Evolutionary conservation across 2,113 vertebrate genomes (phyloP).

Genomic region (Antennarius striatus): DNA sequence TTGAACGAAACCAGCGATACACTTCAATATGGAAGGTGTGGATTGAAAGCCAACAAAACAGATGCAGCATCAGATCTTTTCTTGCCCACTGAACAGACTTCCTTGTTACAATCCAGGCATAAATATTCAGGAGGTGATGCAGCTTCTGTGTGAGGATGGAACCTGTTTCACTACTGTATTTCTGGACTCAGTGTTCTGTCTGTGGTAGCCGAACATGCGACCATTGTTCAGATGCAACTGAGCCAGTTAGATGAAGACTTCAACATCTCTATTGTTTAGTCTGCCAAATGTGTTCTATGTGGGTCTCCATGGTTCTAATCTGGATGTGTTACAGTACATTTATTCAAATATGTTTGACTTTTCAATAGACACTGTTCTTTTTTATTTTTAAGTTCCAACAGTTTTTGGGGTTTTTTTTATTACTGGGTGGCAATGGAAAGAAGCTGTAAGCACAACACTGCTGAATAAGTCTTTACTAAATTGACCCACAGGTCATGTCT

Average conservation of each 20-base stretch:
- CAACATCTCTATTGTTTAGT: neutral
- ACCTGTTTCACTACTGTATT: neutral
- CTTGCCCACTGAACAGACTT: constrained; percentile 12
- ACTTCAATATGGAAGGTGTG: constrained; percentile 12
- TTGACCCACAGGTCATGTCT: too few species aligned
- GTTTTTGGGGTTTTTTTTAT: too few species aligned
- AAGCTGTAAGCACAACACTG: too few species aligned
- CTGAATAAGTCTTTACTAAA: too few species aligned
- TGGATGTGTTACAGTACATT: too few species aligned
- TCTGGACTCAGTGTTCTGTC: neutral
- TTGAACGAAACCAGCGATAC: neutral
- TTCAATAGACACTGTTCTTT: too few species aligned
- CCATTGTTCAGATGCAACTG: neutral
- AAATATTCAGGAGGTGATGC: constrained; percentile 1
- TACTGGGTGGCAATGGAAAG: too few species aligned
- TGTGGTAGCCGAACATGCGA: neutral
- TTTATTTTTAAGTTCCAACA: too few species aligned
- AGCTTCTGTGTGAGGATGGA: neutral
- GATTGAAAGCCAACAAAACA: constrained; percentile 10
- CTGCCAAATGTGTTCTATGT: neutral
- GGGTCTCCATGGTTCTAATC: neutral
- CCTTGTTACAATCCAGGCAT: neutral
- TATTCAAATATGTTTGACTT: too few species aligned
- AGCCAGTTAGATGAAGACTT: neutral
- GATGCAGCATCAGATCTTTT: constrained; percentile 8